Base-by-base conservation (phyloP, 1,140 invertebrate genomes). In the Diuraphis noxia region DNA sequence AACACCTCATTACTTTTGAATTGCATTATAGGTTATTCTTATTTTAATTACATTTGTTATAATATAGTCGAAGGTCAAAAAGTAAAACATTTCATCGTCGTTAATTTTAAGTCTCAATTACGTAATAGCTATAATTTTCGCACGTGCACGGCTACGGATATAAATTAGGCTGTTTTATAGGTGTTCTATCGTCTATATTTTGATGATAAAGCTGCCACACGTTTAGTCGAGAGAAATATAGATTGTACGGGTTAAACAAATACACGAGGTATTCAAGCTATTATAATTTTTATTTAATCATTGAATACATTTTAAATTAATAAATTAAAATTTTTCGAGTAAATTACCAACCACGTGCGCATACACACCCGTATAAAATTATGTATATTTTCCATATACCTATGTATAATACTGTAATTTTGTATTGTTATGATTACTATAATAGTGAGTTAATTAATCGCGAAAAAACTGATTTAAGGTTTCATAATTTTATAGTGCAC, bases 111-210 rank as follows among this genome's bases (percentile, higher is more conserved):
- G 38, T 30, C 30, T 21, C 10, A 23, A 84, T 84, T 84, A n/a
- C 81, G 40, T 84, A 84, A 84, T 84, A 40, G 23, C 38, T 43
- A 84, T 84, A n/a, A 84, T 84, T 41, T 84, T 84, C 38, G 81
- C 81, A 84, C 81, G 81, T 84, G 81, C 81, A n/a, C 25, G 40
- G 40, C 40, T 84, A 41, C 40, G 25, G 81, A 41, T 25, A 30
- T 43, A n/a, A 72, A 43, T 84, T 84, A 84, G 40, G 38, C 81
- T 41, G 40, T 30, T 41, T 41, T 41, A 84, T 84, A 41, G 81
- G 40, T 41, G 81, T 84, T 84, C 40, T 84, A 36, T 25, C 36
- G 38, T n/a, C n/a, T n/a, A 72, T 72, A n/a, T 72, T 17, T 72
- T n/a, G 30, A 72, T 7, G 56, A 72, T 72, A 72, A 72, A n/a